Evolutionary conservation across 2,888 invertebrate genomes (phyloP).

Genomic region (Dusona sp.): DNA sequence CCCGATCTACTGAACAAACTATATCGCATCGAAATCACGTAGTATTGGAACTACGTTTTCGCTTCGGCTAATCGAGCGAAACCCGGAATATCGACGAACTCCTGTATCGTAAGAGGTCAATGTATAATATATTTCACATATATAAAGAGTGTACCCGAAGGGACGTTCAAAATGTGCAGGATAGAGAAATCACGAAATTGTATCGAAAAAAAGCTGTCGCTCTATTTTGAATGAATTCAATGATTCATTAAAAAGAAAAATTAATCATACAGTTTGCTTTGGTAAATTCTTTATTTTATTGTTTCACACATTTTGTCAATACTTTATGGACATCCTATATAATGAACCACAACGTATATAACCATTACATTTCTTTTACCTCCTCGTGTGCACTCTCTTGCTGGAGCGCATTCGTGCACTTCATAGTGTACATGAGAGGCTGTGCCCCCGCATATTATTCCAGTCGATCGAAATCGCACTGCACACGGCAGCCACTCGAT

Average conservation of each 20-base stretch:
- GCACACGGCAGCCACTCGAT: constrained; percentile 76
- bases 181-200: not conserved
- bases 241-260: not conserved
- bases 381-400: constrained; percentile 15
- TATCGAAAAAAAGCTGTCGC: not conserved
- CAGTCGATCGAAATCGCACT: constrained; percentile 69
- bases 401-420: constrained; percentile 63
- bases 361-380: constrained; percentile 46
- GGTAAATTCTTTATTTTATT: not conserved
- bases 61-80: constrained; percentile 73
- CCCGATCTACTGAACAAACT: constrained; percentile 25
- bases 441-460: constrained; percentile 53
- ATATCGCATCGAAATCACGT: constrained; percentile 27
- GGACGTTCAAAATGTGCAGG: not conserved
- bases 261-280: not conserved
- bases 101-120: constrained; percentile 13
- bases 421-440: constrained; percentile 50
- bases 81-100: constrained; percentile 76
- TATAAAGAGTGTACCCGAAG: constrained; percentile 14
- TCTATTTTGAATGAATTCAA: not conserved
- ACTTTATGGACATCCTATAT: not conserved
- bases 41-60: constrained; percentile 47
- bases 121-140: not conserved
- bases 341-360: constrained; percentile 6
- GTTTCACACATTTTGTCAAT: not conserved